phyloP scores from a whole-genome alignment of 1,140 invertebrate species.

The Lordiphosa collinella region DNA sequence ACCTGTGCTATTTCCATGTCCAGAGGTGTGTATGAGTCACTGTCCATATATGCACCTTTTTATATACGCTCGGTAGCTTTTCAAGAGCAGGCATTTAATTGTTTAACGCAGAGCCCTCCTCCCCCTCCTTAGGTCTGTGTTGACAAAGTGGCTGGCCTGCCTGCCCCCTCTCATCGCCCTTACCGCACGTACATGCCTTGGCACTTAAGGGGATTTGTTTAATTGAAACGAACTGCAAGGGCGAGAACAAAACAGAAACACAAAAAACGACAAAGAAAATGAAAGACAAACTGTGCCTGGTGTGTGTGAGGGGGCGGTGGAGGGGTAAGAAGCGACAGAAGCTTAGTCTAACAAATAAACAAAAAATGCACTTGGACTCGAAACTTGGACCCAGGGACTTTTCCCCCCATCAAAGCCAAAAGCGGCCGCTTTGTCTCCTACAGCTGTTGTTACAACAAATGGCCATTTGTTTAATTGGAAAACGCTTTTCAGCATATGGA shows the following conservation, averaged over 20 bases:
- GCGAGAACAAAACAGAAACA: conserved; percentile 29
- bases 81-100: conserved; percentile 71
- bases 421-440: background rate
- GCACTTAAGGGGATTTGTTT: conserved; percentile 78
- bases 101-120: conserved; percentile 50
- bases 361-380: conserved; percentile 53
- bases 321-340: conserved; percentile 10
- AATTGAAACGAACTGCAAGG: conserved; percentile 71
- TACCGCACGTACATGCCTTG: conserved; percentile 65
- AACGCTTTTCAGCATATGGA: conserved; percentile 24
- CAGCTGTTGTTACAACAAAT: conserved; percentile 33
- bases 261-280: conserved; percentile 35
- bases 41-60: background rate
- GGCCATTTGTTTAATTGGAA: conserved; percentile 67
- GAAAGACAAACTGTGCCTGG: conserved; percentile 37
- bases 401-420: conserved; percentile 33
- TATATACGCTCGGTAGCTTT: conserved; percentile 58
- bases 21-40: conserved; percentile 7
- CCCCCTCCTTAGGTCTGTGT: conserved; percentile 42
- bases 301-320: background rate
- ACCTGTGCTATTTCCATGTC: too few species aligned
- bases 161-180: background rate
- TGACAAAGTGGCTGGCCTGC: conserved; percentile 59
- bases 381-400: conserved; percentile 10
- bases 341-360: conserved; percentile 56